Percentiles rank a stretch among this genome's conserved stretches.
These are phyloP conservation scores for Phylloscopus trochiloides DNA, from an alignment of 2,113 vertebrate species.

Conservation along the genomic window DNA sequence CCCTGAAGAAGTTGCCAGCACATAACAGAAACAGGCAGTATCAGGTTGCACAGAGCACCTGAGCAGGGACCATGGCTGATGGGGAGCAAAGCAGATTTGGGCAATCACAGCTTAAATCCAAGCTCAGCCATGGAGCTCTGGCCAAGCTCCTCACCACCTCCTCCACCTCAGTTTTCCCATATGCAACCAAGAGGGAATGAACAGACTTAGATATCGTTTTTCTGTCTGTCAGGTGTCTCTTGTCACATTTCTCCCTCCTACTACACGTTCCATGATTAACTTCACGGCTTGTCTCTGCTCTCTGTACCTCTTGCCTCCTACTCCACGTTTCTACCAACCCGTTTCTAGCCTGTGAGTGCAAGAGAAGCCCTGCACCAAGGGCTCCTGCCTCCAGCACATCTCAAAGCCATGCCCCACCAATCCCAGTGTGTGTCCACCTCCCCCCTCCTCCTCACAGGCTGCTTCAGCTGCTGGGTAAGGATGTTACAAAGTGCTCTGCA, in stretches of 20 bases:
- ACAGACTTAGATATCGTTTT: neutral
- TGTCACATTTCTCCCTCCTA: neutral
- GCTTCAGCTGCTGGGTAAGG: neutral
- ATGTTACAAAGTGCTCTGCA: neutral
- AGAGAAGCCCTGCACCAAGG: neutral
- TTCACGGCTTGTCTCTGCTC: neutral
- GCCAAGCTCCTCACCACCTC: neutral
- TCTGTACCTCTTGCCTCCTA: neutral
- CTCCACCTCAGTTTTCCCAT: neutral
- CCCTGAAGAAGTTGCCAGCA: neutral
- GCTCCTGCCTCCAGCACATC: neutral
- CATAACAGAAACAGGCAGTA: neutral
- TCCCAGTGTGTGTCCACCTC: neutral
- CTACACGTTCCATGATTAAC: neutral
- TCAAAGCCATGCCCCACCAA: neutral
- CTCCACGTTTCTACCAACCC: neutral
- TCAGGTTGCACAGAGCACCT: neutral
- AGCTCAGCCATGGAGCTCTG: neutral
- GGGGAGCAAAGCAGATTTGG: neutral
- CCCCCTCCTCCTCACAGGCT: neutral
- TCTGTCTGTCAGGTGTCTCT: neutral
- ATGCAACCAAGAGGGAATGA: neutral
- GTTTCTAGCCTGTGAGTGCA: rapidly evolving
- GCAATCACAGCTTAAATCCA: neutral
- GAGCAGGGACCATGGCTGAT: rapidly evolving